phyloP scores from a whole-genome alignment of 2,888 invertebrate species.

The Tricholauxania praeusta region DNA sequence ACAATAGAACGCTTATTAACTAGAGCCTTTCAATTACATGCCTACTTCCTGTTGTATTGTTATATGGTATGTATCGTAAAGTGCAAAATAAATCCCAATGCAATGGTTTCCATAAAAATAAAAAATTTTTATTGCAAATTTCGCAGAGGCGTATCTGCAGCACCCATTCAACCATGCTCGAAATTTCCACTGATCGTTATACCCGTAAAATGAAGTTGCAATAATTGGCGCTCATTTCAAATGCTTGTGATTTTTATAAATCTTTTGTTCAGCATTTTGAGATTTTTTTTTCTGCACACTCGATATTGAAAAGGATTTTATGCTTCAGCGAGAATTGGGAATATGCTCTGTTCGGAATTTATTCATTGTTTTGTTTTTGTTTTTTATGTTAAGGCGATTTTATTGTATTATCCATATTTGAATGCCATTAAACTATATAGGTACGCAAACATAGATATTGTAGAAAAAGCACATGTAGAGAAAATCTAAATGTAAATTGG shows the following conservation, averaged over 20 bases:
- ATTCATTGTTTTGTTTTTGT: neutral
- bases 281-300: neutral
- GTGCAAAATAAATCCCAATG: neutral
- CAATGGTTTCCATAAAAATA: neutral
- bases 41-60: conserved; percentile 8
- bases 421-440: too few relatives aligned
- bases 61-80: too few relatives aligned
- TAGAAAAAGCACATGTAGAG: too few relatives aligned
- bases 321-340: conserved; percentile 12
- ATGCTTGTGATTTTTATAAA: neutral
- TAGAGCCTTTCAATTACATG: too few relatives aligned
- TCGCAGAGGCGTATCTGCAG: conserved; percentile 10
- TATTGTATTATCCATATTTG: too few relatives aligned
- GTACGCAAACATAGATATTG: too few relatives aligned
- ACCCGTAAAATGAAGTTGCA: neutral
- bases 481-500: too few relatives aligned
- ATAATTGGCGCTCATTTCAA: conserved; percentile 7
- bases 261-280: conserved; percentile 12
- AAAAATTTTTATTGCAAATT: neutral
- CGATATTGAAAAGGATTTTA: conserved; percentile 11
- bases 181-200: conserved; percentile 4
- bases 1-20: too few relatives aligned
- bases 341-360: neutral
- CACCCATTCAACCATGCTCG: neutral
- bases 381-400: neutral